A percentile compares a stretch with the other conserved stretches of the same genome.
Conservation (phyloP, 2,888 invertebrate species). For the Ophion obscuratus region DNA sequence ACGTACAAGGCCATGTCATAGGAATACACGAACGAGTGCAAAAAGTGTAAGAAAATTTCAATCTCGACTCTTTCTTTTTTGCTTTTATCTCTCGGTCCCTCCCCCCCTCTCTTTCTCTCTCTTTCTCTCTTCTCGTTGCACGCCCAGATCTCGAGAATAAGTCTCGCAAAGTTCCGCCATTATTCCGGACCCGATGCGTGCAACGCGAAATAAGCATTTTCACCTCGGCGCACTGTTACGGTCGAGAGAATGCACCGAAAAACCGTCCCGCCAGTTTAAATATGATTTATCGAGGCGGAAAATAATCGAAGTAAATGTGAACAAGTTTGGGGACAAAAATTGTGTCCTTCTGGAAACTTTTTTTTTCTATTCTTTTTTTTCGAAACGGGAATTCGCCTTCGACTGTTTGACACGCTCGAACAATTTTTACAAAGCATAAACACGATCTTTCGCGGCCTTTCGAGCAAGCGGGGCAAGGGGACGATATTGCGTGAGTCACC, state of each 20-base stretch:
- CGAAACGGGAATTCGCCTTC: constrained; percentile 3
- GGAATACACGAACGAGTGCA: constrained; percentile 13
- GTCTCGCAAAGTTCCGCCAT: constrained; percentile 13
- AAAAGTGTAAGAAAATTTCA: constrained; percentile 11
- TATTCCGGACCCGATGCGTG: constrained; percentile 6
- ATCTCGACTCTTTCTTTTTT: neutral
- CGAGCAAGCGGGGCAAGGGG: neutral
- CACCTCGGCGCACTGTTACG: constrained; percentile 6
- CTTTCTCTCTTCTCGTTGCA: constrained; percentile 7
- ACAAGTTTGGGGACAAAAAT: neutral
- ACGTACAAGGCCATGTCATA: constrained; percentile 12
- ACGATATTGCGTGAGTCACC: constrained; percentile 54
- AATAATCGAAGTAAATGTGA: constrained; percentile 14
- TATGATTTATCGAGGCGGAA: constrained; percentile 49
- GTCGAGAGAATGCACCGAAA: neutral
- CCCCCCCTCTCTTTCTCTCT: neutral
- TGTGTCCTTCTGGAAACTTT: neutral
- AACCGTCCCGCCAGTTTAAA: constrained; percentile 16
- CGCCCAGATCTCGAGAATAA: constrained; percentile 1
- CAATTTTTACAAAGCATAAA: constrained; percentile 14
- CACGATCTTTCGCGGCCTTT: constrained; percentile 8
- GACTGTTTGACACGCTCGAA: constrained; percentile 35
- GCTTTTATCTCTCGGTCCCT: neutral
- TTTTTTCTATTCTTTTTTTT: constrained; percentile 4
- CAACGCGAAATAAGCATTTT: constrained; percentile 28